Evolutionary conservation across 30 jellyfish, hydroid and myxozoan genomes (phyloP), one percentile per base, ranked within the genome.

Genomic region (Aurelia aurita): DNA sequence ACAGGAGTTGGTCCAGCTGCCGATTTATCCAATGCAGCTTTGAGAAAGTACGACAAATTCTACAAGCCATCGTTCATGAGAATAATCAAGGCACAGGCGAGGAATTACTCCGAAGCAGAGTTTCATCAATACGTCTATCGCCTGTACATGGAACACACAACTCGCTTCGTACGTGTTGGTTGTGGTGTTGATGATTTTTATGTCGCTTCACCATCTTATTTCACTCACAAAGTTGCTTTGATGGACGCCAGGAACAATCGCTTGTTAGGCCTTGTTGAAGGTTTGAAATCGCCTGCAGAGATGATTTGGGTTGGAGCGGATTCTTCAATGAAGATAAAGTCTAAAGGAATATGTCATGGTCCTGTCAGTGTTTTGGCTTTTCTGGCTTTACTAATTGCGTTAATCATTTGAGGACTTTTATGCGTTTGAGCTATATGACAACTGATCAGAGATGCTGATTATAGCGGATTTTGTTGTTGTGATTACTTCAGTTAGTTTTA

Each of bases 61-160:
- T 55, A 55, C 67, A 55, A 55, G 29, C 67, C 67, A 55, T 55
- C 29, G 27, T 55, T 19, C 67, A 55, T 55, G 67, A 55, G 67
- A 19, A 55, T 55, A 6, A 19, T 55, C 7, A 12, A 55, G 10
- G 29, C 25, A 55, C 29, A n/a, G 15, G 27, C 3, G 8, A 55
- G 67, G 15, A 55, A 6, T n/a, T 55, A 55, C 29, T n/a, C 29
- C 10, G 29, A 55, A 55, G 67, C 32, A 19, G 67, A 55, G 29
- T 55, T 55, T 55, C 29, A 55, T n/a, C 29, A 16, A 12, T 55
- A 19, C 14, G 67, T 22, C 13, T n/a, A n/a, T 19, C 25, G 67
- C 25, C 25, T 19, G 29, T 55, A n/a, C 13, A 55, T 55, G 67
- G 29, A 55, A 16, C 67, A 22, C 14, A 55, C 29, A 55, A 19